Evolutionary conservation across 2,888 invertebrate genomes (phyloP).

Genomic region (Rhamnusium bicolor): DNA sequence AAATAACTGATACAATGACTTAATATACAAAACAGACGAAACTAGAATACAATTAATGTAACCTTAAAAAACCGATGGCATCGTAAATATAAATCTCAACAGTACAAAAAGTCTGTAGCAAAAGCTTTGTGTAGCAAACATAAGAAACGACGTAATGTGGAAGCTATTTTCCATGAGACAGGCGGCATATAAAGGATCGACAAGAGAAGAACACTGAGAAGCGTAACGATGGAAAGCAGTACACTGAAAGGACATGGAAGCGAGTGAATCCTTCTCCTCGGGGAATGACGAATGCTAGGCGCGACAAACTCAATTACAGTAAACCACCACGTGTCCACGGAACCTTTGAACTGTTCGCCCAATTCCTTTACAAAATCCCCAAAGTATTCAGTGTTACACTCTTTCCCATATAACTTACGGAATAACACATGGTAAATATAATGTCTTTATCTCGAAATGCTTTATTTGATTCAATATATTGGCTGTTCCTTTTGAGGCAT

Average conservation of each 20-base stretch:
- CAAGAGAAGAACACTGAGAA: slow-evolving; percentile 34
- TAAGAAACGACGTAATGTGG: slow-evolving; percentile 41
- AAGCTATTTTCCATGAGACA: slow-evolving; percentile 41
- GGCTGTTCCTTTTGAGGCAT: slow-evolving; percentile 15
- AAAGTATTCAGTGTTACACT: slow-evolving; percentile 25
- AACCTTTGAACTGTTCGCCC: slow-evolving; percentile 63
- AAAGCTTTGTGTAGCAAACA: slow-evolving; percentile 44
- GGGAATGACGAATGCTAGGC: slow-evolving; percentile 62
- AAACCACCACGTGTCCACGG: slow-evolving; percentile 66
- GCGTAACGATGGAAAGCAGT: slow-evolving; percentile 24
- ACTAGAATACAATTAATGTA: slow-evolving; percentile 12
- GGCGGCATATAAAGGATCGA: slow-evolving; percentile 37
- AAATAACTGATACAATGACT: background rate
- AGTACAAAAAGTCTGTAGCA: slow-evolving; percentile 18
- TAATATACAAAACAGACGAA: background rate
- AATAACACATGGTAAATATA: slow-evolving; percentile 42
- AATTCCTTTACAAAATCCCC: slow-evolving; percentile 47
- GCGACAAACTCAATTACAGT: slow-evolving; percentile 66
- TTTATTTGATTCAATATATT: slow-evolving; percentile 35
- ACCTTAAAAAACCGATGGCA: slow-evolving; percentile 11
- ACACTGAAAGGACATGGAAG: slow-evolving; percentile 21
- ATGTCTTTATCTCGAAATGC: slow-evolving; percentile 30
- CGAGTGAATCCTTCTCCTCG: slow-evolving; percentile 47
- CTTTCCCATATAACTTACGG: slow-evolving; percentile 35
- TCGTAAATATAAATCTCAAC: slow-evolving; percentile 16